These are phyloP conservation scores for Asbolus verrucosus DNA, from an alignment of 1,140 invertebrate genomes.

Conservation along the genomic window DNA sequence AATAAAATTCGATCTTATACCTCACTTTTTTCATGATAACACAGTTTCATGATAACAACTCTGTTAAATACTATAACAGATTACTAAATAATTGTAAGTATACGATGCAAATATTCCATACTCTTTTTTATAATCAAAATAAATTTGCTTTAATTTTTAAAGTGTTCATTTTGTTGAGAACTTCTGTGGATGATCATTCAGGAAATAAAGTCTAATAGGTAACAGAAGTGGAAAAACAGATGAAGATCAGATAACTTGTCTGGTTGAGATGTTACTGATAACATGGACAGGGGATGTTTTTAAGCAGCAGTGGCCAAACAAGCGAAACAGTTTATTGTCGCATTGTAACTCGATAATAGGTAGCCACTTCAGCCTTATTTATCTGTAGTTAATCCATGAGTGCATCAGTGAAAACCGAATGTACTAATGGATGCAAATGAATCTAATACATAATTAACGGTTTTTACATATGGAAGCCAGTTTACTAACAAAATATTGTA, in stretches of 20 bases:
- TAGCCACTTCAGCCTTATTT: slow-evolving; percentile 39
- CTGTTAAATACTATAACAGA: no score
- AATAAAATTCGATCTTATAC: neutral
- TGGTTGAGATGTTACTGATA: slow-evolving; percentile 38
- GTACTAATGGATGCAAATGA: neutral
- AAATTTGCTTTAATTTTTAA: neutral
- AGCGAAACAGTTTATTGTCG: slow-evolving; percentile 40
- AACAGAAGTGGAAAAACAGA: slow-evolving; percentile 38
- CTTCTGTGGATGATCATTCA: neutral
- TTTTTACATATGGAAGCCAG: no score
- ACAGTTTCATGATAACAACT: no score
- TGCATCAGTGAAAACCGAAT: no score
- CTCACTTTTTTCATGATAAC: no score
- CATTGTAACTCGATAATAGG: slow-evolving; percentile 43
- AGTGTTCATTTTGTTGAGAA: slow-evolving; percentile 2
- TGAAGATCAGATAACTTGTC: slow-evolving; percentile 25
- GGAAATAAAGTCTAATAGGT: neutral
- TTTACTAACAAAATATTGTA: no score
- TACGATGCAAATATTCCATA: no score
- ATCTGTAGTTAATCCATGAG: slow-evolving; percentile 11
- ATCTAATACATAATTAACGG: no score
- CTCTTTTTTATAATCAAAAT: no score
- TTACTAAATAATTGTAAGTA: neutral
- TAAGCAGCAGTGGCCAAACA: slow-evolving; percentile 42
- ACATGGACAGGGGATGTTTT: slow-evolving; percentile 43